Percentiles rank a stretch among this genome's conserved stretches.
phyloP scores from a whole-genome alignment of 1,140 invertebrate species.

The Drosophila orena region DNA sequence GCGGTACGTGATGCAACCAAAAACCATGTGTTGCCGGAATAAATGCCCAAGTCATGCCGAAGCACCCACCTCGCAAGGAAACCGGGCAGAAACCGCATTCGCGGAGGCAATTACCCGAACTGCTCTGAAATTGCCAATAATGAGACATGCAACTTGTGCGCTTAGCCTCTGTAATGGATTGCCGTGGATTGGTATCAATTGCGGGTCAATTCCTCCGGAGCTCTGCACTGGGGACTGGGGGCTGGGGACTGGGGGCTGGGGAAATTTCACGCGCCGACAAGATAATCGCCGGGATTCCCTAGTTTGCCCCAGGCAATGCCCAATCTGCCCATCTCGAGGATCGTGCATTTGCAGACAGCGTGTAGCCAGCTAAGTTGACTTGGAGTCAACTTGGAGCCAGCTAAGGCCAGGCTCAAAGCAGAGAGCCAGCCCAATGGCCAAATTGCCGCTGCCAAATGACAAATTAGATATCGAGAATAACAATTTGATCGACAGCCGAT shows the following conservation, averaged over 20 bases:
- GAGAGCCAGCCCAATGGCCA: slow-evolving; percentile 34
- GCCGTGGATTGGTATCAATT: slow-evolving; percentile 84
- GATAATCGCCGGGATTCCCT: slow-evolving; percentile 84
- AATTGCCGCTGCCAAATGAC: slow-evolving; percentile 77
- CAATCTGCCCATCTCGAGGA: slow-evolving; percentile 40
- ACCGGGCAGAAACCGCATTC: neutral
- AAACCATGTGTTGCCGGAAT: slow-evolving; percentile 54
- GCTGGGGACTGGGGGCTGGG: slow-evolving; percentile 22
- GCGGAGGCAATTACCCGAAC: slow-evolving; percentile 64
- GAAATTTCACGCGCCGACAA: slow-evolving; percentile 80
- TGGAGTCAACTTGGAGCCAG: slow-evolving; percentile 11
- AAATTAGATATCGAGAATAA: slow-evolving; percentile 83
- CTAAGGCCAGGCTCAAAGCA: slow-evolving; percentile 14
- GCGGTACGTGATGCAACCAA: slow-evolving; percentile 49
- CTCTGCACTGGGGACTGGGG: slow-evolving; percentile 31
- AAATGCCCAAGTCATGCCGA: slow-evolving; percentile 64
- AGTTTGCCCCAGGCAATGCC: slow-evolving; percentile 57
- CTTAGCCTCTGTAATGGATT: slow-evolving; percentile 84
- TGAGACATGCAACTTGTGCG: slow-evolving; percentile 84
- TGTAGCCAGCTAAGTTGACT: slow-evolving; percentile 59
- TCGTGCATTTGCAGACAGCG: slow-evolving; percentile 75
- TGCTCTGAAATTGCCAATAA: slow-evolving; percentile 83
- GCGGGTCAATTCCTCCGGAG: slow-evolving; percentile 77
- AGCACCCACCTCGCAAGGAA: slow-evolving; percentile 34
- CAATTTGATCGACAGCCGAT: slow-evolving; percentile 83